Base-by-base conservation (phyloP, 2,888 invertebrate species). In the Scaptomyza flava region DNA sequence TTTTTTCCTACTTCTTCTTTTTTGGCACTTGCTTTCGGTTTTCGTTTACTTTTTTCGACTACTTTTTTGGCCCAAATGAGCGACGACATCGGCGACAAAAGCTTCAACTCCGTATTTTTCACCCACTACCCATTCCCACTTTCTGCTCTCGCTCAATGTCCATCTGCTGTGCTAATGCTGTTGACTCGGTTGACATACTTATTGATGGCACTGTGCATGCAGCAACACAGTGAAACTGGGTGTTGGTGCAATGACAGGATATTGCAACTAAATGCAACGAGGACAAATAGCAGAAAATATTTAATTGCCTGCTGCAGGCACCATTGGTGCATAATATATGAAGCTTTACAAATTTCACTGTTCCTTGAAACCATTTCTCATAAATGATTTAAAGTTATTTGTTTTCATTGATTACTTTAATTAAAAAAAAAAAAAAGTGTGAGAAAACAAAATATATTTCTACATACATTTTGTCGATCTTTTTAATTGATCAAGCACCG, bases 181-280 rank as follows among this genome's bases (percentile, higher is more conserved):
- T 75, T 79, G 70, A 80, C 69, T 65, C 62, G 68, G 46, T 79
- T 81, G 86, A 82, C 79, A 80, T 82, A 80, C 79, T 82, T 79
- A 79, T 82, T 70, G 79, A 82, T 79, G 68, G 63, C 72, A 72
- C 75, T 75, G 73, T 80, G 67, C 71, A 60, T 61, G 52, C 61
- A 61, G 51, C 8, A 59, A 27, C 5, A 30, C 6, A 38, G 23
- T 38, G 38, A 3, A 9, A 41, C 17, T 17, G 41, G 23, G 14
- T 17, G 58, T n/a, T 47, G 56, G 42, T 23, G 58, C 68, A 36
- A 20, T 67, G 59, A 59, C 38, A 56, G 72, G 56, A 67, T 66
- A 77, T 73, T 77, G 73, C 14, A 30, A 33, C 54, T 17, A 66
- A 66, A 72, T 72, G 61, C 77, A 74, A 45, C 27, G 45, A 52